Evolutionary conservation across 1,140 invertebrate species (phyloP).

Genomic region (Drosophila bifasciata): DNA sequence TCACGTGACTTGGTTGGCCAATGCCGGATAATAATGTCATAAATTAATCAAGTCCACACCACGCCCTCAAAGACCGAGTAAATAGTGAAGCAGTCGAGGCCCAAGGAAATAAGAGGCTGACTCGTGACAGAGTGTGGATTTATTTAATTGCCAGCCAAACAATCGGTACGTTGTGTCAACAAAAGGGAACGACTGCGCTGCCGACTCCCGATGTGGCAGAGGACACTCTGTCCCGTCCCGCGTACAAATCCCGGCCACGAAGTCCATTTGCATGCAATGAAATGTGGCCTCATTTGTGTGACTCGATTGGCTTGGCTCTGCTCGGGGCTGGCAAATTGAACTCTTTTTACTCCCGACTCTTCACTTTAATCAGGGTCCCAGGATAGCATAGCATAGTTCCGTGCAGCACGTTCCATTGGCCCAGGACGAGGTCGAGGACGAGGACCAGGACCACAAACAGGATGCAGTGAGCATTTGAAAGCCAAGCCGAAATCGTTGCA

Average conservation of each 20-base stretch:
- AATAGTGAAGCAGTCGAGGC: background rate
- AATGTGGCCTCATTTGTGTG: constrained; percentile 29
- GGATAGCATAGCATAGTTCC: constrained; percentile 14
- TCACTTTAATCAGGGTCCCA: constrained; percentile 52
- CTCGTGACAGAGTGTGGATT: constrained; percentile 13
- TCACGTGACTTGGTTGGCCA: constrained; percentile 58
- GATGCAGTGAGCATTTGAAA: constrained; percentile 47
- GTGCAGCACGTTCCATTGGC: constrained; percentile 28
- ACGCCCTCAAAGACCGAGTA: background rate
- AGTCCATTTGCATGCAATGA: constrained; percentile 56
- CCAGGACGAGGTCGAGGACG: background rate
- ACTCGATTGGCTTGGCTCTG: constrained; percentile 11
- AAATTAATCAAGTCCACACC: constrained; percentile 35
- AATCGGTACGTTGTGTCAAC: constrained; percentile 52
- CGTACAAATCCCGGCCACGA: constrained; percentile 31
- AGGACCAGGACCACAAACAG: constrained; percentile 27
- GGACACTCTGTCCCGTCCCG: constrained; percentile 4
- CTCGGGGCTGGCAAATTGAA: constrained; percentile 10
- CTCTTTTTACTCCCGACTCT: constrained; percentile 12
- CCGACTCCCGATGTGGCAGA: background rate
- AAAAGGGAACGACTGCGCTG: background rate
- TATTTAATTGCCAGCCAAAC: constrained; percentile 37
- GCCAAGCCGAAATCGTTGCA: constrained; percentile 58
- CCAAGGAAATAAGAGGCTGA: background rate
- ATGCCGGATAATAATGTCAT: constrained; percentile 41